These are phyloP conservation scores for Premnoplex brunnescens DNA, from an alignment of 2,797 vertebrate species.

Conservation along the genomic window DNA sequence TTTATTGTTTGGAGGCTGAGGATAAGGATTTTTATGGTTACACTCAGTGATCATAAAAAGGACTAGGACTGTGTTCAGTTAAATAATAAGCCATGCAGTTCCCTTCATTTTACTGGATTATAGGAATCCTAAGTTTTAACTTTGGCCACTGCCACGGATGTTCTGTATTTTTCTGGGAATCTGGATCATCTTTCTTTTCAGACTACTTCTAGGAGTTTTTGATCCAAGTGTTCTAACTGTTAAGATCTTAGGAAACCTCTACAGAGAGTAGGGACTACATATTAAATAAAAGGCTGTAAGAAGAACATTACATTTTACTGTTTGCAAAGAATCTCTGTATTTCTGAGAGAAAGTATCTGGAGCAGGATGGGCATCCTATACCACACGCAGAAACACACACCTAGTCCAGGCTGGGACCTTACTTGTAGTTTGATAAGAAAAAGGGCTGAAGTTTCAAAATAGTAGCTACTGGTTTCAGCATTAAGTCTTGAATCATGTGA, in stretches of 20 bases:
- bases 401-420: not conserved
- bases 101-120: not conserved
- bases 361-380: not conserved
- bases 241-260: not conserved
- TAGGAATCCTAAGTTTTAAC: not conserved
- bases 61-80: not conserved
- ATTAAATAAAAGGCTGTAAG: not conserved
- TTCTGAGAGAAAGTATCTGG: not conserved
- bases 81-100: not conserved
- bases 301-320: not conserved
- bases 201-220: not conserved
- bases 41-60: not conserved
- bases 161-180: not conserved
- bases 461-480: not conserved
- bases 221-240: not conserved
- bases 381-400: not conserved
- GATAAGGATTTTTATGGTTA: not conserved
- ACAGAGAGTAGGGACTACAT: not conserved
- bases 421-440: not conserved
- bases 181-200: not conserved
- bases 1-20: not conserved
- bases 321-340: not conserved
- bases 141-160: not conserved
- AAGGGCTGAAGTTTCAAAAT: not conserved
- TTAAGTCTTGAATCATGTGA: not conserved